A percentile compares a stretch with the other conserved stretches of the same genome.
Conservation (phyloP, 2,797 vertebrate species). For the Valencia hispanica region DNA sequence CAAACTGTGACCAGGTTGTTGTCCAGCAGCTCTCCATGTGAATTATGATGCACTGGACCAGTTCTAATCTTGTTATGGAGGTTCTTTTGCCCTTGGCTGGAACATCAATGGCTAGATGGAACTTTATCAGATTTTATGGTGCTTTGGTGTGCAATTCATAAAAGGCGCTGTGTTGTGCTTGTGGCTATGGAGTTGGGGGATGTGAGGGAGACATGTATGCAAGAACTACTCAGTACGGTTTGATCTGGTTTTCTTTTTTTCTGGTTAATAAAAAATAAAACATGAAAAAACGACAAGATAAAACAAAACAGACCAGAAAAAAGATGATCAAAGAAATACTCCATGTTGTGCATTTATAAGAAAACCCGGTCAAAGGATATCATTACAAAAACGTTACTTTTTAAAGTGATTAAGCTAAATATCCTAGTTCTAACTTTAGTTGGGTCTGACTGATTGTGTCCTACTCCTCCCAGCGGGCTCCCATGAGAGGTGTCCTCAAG, state of each 20-base stretch:
- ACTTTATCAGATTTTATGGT: constrained; percentile 81
- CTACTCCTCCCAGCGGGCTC: no score
- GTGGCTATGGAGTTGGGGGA: constrained; percentile 27
- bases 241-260: constrained; percentile 31
- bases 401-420: background rate
- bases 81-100: constrained; percentile 81
- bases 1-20: constrained; percentile 66
- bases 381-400: background rate
- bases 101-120: constrained; percentile 66
- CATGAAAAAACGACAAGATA: background rate
- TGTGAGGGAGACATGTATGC: constrained; percentile 20
- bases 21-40: constrained; percentile 65
- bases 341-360: background rate
- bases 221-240: constrained; percentile 23
- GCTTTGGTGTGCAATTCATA: constrained; percentile 74
- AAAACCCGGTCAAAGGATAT: no score
- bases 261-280: constrained; percentile 29
- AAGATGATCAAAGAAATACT: background rate
- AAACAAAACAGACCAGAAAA: no score
- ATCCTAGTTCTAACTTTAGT: background rate
- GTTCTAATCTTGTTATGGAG: constrained; percentile 83
- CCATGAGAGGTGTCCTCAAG: background rate
- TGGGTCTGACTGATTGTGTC: background rate
- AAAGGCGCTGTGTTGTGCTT: constrained; percentile 58
- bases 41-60: constrained; percentile 80